Evolutionary conservation across 2,113 vertebrate genomes (phyloP), one percentile per base, ranked within the genome.

Genomic region (Corydoras sp.): DNA sequence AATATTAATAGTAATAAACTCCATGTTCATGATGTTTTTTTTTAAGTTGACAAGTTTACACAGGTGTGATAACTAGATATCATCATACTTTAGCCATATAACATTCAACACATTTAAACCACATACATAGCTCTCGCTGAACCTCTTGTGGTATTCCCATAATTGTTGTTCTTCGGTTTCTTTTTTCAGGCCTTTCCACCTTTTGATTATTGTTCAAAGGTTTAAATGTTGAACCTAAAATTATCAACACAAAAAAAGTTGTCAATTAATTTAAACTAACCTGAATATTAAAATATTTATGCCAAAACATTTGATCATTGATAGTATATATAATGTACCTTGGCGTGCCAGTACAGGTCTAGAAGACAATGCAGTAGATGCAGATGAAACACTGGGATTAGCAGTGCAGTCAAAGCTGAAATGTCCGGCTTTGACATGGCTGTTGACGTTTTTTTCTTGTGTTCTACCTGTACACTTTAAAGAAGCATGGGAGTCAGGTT

Each of bases 91-190:
- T 43, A 43, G 35, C 35, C 35, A 43, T 43, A 43, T 43, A 43
- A 43, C 35, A 43, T 43, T 4, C 35, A 43, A 43, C 35, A 11
- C 61, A 32, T 56, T 55, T 32, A 14, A 31, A 65, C 13, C 0
- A 58, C 91, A 78, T 88, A 98, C 96, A 94, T 0, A 99, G 92
- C 74, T 99, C 97, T 77, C 91, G 93, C 75, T 98, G 96, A 80
- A 98, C 90, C 0, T 98, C 96, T 69, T 95, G 94, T 1, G 96
- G 96, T 65, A 99, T 91, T 7, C 96, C 97, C 91, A 97, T 91
- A 77, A 98, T 96, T 0, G 95, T 99, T 0, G 95, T 97, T 72
- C 97, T 90, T 81, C 96, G 90, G 78, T 77, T 91, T 43, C 92
- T 88, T 78, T 90, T 94, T 69, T 84, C 81, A 86, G 81, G 0